A percentile compares a stretch with the other conserved stretches of the same genome.
These are phyloP conservation scores for Brachycybe producta DNA, from an alignment of 2,888 invertebrate genomes.

Conservation along the genomic window DNA sequence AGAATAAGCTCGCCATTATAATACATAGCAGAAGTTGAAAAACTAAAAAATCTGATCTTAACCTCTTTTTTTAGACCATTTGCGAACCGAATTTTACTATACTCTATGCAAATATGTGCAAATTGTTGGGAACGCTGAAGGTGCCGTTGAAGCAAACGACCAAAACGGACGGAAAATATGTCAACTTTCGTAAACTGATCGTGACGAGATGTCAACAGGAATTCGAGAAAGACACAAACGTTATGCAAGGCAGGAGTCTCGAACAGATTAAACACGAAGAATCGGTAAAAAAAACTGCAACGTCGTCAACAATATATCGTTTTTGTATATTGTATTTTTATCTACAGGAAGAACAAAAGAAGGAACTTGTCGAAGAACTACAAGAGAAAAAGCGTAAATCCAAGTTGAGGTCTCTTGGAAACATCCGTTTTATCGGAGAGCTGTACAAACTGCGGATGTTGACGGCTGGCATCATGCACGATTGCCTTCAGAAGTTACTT, in stretches of 20 bases:
- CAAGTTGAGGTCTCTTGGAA: conserved; percentile 74
- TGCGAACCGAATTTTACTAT: conserved; percentile 89
- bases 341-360: conserved; percentile 52
- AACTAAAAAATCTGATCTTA: too few species aligned
- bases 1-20: too few species aligned
- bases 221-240: conserved; percentile 69
- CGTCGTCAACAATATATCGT: too few species aligned
- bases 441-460: conserved; percentile 83
- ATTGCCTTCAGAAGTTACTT: conserved; percentile 65
- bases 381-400: conserved; percentile 64
- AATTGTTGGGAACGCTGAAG: conserved; percentile 51
- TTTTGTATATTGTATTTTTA: not conserved
- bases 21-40: too few species aligned
- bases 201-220: conserved; percentile 76
- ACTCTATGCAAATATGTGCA: conserved; percentile 71
- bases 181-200: conserved; percentile 62
- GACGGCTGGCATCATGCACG: conserved; percentile 71
- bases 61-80: conserved; percentile 51
- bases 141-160: conserved; percentile 39
- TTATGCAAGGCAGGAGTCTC: conserved; percentile 40
- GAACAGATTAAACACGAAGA: conserved; percentile 44
- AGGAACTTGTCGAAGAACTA: conserved; percentile 52
- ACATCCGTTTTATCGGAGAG: conserved; percentile 72
- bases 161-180: conserved; percentile 34
- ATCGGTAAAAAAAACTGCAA: too few species aligned